These are phyloP conservation scores for Biston stratarius DNA, from an alignment of 2,888 invertebrate species.

Conservation along the genomic window DNA sequence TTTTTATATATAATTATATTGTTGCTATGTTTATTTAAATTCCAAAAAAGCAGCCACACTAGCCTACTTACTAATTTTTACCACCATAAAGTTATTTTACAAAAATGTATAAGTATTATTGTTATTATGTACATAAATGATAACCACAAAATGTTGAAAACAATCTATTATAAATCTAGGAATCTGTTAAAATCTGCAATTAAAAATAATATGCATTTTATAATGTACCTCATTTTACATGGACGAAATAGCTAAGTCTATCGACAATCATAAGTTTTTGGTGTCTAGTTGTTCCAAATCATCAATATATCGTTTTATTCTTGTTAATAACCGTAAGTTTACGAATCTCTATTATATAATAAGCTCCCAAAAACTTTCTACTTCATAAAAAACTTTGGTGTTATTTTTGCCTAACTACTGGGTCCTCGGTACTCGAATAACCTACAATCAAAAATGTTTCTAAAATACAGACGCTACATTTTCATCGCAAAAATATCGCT, in stretches of 20 bases:
- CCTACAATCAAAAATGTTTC: conserved; percentile 75
- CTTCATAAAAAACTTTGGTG: conserved; percentile 79
- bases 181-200: conserved; percentile 36
- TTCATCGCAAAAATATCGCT: conserved; percentile 78
- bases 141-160: conserved; percentile 9
- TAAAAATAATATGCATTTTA: conserved; percentile 35
- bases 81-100: conserved; percentile 3
- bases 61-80: not conserved
- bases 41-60: conserved; percentile 2
- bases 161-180: conserved; percentile 12
- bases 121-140: conserved; percentile 12
- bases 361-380: conserved; percentile 74
- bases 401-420: conserved; percentile 78
- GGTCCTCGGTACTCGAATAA: conserved; percentile 70
- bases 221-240: conserved; percentile 55
- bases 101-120: conserved; percentile 8
- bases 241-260: conserved; percentile 77
- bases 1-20: not conserved
- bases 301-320: conserved; percentile 41
- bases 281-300: conserved; percentile 50
- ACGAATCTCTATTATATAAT: conserved; percentile 60
- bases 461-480: conserved; percentile 81
- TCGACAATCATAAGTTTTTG: conserved; percentile 57
- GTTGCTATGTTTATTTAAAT: not conserved
- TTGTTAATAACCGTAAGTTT: conserved; percentile 38